Base-by-base conservation (phyloP, 2,797 vertebrate species). In the Enteromius argenteus region DNA sequence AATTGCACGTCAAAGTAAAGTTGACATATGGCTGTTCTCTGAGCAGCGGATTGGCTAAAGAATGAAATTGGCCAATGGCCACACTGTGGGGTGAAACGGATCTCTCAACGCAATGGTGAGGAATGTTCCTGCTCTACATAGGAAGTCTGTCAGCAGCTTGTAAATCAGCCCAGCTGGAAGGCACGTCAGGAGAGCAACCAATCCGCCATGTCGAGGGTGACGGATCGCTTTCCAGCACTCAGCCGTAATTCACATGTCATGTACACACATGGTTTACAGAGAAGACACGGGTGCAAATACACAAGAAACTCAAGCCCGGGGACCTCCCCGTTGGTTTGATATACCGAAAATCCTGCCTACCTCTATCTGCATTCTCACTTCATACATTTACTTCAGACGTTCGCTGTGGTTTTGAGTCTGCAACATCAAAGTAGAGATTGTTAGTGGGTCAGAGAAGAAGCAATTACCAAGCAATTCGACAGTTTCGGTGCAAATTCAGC, bases 171-270 rank as follows among this genome's bases (percentile, higher is more conserved):
- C 83, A 89, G 88, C 81, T 51, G 35, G 79, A 86, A 91, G 89
- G 35, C 80, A 89, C 88, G 68, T 90, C 86, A 91, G 90, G 89
- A 92, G 91, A 93, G 89, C 90, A 90, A 90, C 85, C 87, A 21
- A 84, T 90, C 87, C 64, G 86, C 88, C 93, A 85, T 93, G 84
- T 93, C 89, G 89, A 89, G 91, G 85, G 80, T 92, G 92, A 93
- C 90, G 89, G 90, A 93, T 92, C 90, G 90, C 91, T 89, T 94
- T 86, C 90, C 93, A 87, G 86, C 90, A 92, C 91, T 90, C 69
- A 86, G 91, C 85, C 87, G 84, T 77, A 91, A 85, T 89, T 93
- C 86, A 86, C 75, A 86, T 87, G 85, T 87, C 88, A 86, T 80
- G 76, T 84, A 81, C 79, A 81, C 69, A 86, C 79, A 75, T 68